Conservation (phyloP, 2,797 vertebrate species). For the Clamator glandarius region DNA sequence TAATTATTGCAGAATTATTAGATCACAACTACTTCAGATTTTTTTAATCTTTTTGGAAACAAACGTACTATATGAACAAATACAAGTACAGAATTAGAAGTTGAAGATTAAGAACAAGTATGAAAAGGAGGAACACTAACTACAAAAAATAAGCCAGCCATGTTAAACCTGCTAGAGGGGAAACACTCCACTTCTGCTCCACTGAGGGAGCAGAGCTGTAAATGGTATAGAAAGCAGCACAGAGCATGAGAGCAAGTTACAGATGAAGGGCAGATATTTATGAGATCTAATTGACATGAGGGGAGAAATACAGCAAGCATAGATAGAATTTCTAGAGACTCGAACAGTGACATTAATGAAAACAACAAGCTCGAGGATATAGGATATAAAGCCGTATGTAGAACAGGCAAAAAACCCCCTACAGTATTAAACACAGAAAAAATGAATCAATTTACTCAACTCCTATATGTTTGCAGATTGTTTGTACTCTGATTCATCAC, state of each 20-base stretch:
- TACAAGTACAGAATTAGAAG: neutral
- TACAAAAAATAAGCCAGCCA: neutral
- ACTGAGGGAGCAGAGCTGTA: neutral
- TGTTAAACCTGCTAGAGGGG: neutral
- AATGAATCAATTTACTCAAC: neutral
- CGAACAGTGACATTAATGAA: neutral
- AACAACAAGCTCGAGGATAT: neutral
- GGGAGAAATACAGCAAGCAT: neutral
- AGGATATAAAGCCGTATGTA: neutral
- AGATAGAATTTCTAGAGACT: neutral
- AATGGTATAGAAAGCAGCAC: accelerated
- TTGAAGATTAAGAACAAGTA: neutral
- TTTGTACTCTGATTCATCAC: neutral
- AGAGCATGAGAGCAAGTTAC: neutral
- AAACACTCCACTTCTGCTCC: neutral
- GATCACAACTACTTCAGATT: neutral
- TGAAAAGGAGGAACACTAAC: neutral
- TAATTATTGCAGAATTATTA: neutral
- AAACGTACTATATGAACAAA: neutral
- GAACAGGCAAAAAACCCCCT: neutral
- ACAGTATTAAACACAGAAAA: neutral
- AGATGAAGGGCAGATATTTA: neutral
- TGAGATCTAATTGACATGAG: neutral
- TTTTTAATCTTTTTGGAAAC: neutral
- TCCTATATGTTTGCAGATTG: neutral